A percentile compares a stretch with the other conserved stretches of the same genome.
These are phyloP conservation scores for Pampusana beccarii DNA, from an alignment of 2,113 vertebrate species.

Conservation along the genomic window DNA sequence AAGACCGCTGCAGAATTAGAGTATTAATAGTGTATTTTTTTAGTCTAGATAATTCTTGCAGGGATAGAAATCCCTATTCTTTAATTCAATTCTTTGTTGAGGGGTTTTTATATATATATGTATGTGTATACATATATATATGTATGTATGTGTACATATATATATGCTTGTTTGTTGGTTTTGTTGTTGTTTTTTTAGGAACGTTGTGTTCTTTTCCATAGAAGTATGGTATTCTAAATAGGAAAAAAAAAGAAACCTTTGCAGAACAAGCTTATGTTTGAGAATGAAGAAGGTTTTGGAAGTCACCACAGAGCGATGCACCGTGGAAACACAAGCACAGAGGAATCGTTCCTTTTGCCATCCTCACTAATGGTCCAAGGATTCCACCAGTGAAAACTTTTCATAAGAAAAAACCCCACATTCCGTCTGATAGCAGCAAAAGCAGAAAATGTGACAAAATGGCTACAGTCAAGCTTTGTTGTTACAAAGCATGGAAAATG, in stretches of 20 bases:
- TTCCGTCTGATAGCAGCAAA: neutral
- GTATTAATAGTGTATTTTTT: neutral
- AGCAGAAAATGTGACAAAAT: neutral
- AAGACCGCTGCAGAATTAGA: neutral
- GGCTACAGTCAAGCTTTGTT: neutral
- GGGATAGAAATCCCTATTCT: neutral
- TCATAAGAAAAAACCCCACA: neutral
- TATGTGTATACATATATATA: too few relatives aligned
- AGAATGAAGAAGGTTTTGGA: neutral
- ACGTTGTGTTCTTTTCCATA: neutral
- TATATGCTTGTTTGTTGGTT: neutral
- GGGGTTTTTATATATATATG: neutral
- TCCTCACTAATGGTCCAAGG: neutral
- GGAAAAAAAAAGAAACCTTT: neutral
- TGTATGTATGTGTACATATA: too few relatives aligned
- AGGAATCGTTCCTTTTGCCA: neutral
- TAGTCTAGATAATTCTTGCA: neutral
- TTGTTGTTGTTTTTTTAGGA: neutral
- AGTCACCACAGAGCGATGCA: neutral
- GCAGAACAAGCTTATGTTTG: neutral
- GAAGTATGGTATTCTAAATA: neutral
- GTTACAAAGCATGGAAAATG: neutral
- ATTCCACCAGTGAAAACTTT: neutral
- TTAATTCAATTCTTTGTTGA: neutral
- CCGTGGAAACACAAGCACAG: neutral